Base-by-base conservation (phyloP, 2,113 vertebrate genomes). In the Eulemur rufifrons region DNA sequence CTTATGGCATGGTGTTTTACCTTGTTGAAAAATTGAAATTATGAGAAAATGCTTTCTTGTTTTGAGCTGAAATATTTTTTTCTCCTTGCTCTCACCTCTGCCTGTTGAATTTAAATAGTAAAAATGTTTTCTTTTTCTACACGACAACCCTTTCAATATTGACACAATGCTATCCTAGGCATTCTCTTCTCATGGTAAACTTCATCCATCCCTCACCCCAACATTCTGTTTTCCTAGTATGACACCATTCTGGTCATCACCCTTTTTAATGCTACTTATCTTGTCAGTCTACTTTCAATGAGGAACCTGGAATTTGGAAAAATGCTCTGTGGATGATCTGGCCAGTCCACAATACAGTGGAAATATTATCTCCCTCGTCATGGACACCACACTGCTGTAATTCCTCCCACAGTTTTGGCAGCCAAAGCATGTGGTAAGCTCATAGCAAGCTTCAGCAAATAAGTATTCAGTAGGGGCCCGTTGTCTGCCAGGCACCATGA, bases 21-120 rank as follows among this genome's bases (percentile, higher is more conserved):
- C n/a, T 94, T 78, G 34, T 87, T 54, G 42, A 50, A 66, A 89
- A 71, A 76, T 71, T 80, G 21, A 81, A 85, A 64, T 76, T 61
- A 34, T 69, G n/a, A 82, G 37, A 45, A 76, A 74, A 11, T 64
- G 89, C 3, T 52, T 83, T 73, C 25, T 82, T 89, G 21, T 63
- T 85, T 95, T 63, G 45, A 47, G 2, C 14, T 81, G 34, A 87
- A 92, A 45, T 37, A n/a, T 12, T 96, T 7, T 45, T 81, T 93
- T 34, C 47, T 42, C 45, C 42, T 77, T 86, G n/a, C 3, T 50
- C n/a, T 95, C 2, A 66, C 25, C 10, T 86, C 4, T 71, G n/a
- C 20, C 15, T 61, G 2, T 85, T 18, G 6, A 63, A 85, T 91
- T 88, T 74, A 71, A 95, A 63, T 83, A 69, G 37, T 87, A 76